Evolutionary conservation across 2,888 invertebrate genomes (phyloP).

Genomic region (Choristoneura rosaceana): DNA sequence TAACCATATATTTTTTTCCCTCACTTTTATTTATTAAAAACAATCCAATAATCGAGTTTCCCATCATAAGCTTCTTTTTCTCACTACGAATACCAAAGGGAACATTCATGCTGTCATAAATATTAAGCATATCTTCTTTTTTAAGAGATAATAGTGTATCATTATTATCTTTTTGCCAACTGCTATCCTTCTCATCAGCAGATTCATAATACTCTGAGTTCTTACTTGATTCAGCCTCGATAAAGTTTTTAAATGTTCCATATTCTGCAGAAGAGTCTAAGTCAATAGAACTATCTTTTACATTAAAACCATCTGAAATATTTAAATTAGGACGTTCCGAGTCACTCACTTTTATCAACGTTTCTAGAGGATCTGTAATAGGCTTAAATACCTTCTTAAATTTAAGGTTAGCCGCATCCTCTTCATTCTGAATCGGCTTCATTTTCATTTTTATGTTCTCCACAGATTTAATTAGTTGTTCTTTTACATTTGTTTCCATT

Average conservation of each 20-base stretch:
- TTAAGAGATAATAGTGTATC: slow-evolving; percentile 1
- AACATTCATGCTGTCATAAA: slow-evolving; percentile 30
- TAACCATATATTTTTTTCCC: slow-evolving; percentile 5
- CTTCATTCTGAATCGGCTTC: background rate
- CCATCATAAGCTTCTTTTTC: slow-evolving; percentile 32
- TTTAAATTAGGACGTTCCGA: background rate
- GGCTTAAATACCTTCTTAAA: no score
- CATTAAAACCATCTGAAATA: background rate
- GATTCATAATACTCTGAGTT: slow-evolving; percentile 10
- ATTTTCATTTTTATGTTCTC: slow-evolving; percentile 5
- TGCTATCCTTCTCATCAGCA: background rate
- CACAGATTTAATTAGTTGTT: slow-evolving; percentile 6
- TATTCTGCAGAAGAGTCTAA: background rate
- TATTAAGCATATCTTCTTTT: background rate
- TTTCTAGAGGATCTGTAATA: slow-evolving; percentile 7
- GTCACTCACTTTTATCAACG: background rate
- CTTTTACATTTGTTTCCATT: slow-evolving; percentile 10
- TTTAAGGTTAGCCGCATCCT: slow-evolving; percentile 1
- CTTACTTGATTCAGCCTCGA: slow-evolving; percentile 1
- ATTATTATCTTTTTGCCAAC: background rate
- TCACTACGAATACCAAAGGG: slow-evolving; percentile 35
- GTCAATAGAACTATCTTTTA: background rate
- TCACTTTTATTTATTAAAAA: background rate
- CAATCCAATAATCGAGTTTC: slow-evolving; percentile 29
- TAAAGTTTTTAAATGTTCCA: background rate